A percentile compares a stretch with the other conserved stretches of the same genome.
phyloP scores from a whole-genome alignment of 2,888 invertebrate genomes.

The Ophonus ardosiacus region DNA sequence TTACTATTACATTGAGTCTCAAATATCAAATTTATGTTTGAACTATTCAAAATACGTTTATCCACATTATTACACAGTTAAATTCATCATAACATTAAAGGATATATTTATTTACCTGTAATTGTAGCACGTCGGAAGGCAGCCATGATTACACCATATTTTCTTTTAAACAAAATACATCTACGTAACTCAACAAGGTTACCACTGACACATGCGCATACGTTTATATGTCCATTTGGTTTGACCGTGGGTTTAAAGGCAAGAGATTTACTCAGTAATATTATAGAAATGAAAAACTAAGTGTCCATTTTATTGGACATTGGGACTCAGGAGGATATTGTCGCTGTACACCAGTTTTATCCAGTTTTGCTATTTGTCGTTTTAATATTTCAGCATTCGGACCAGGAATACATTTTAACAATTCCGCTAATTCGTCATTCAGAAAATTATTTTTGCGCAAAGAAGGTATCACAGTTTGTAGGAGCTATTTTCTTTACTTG shows the following conservation, averaged over 20 bases:
- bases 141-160: background rate
- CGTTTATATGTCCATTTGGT: background rate
- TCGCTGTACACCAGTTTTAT: background rate
- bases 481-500: background rate
- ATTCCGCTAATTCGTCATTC: background rate
- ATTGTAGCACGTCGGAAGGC: background rate
- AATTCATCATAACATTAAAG: background rate
- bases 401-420: background rate
- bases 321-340: conserved; percentile 23
- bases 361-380: background rate
- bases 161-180: background rate
- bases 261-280: background rate
- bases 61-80: background rate
- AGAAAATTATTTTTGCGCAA: background rate
- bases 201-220: background rate
- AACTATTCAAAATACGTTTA: background rate
- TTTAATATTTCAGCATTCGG: conserved; percentile 7
- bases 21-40: background rate
- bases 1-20: background rate
- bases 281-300: background rate
- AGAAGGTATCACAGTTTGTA: background rate
- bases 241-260: background rate
- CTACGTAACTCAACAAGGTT: background rate
- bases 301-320: conserved; percentile 27
- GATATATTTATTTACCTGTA: background rate